Percentiles rank a stretch among this genome's conserved stretches.
phyloP scores from a whole-genome alignment of 2,797 vertebrate species.

The Myotis pilosus region DNA sequence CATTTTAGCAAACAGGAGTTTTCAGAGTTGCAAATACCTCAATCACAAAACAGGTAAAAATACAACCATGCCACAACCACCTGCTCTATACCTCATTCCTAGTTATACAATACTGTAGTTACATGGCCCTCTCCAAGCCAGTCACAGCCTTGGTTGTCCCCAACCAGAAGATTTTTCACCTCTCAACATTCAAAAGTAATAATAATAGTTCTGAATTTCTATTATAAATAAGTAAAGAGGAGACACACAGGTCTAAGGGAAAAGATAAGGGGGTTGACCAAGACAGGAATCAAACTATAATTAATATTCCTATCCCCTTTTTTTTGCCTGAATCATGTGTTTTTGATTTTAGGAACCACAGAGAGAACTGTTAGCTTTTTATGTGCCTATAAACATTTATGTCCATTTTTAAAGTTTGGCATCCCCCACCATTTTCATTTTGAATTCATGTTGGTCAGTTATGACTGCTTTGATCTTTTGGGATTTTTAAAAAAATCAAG shows the following conservation, averaged over 20 bases:
- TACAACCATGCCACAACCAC: not conserved
- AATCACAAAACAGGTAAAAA: not conserved
- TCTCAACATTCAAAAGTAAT: not conserved
- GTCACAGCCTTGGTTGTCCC: not conserved
- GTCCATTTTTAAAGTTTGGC: not conserved
- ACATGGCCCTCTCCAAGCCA: not conserved
- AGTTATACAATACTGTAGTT: not conserved
- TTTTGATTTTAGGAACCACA: not conserved
- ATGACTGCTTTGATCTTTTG: not conserved
- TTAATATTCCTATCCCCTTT: not conserved
- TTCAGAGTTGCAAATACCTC: not conserved
- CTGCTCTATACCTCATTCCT: not conserved
- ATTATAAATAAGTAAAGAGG: not conserved
- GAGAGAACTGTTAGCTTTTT: not conserved
- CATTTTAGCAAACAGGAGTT: not conserved
- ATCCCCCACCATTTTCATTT: not conserved
- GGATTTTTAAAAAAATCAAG: not conserved
- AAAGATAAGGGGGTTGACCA: not conserved
- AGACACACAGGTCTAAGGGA: not conserved
- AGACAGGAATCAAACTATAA: not conserved
- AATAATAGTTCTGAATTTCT: not conserved
- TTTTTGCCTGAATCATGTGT: not conserved
- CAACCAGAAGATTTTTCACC: not conserved
- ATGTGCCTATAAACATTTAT: not conserved
- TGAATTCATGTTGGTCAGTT: conserved; percentile 6